Conservation (phyloP, 2,113 vertebrate genomes). For the Lontra canadensis region DNA sequence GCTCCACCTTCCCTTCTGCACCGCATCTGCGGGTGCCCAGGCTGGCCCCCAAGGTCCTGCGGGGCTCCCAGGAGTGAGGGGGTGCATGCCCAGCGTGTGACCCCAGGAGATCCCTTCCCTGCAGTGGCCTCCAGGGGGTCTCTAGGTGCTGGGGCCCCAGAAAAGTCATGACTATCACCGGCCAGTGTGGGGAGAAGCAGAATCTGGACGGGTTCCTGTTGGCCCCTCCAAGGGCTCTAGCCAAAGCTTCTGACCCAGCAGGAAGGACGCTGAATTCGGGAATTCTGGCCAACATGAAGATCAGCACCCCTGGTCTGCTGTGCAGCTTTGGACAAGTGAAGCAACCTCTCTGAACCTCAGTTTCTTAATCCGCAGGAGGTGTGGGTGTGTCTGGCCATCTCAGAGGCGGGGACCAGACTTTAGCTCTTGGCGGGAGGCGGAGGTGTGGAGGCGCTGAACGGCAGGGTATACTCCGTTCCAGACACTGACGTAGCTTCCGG, state of each 20-base stretch:
- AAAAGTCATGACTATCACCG: background rate
- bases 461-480: background rate
- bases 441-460: fast-evolving
- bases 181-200: fast-evolving
- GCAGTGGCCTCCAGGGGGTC: background rate
- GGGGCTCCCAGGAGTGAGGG: too few relatives aligned
- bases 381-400: background rate
- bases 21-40: too few relatives aligned
- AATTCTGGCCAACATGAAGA: fast-evolving
- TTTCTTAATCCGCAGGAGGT: background rate
- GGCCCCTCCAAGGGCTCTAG: background rate
- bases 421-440: fast-evolving
- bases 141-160: background rate
- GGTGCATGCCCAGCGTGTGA: fast-evolving
- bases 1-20: background rate
- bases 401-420: background rate
- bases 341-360: background rate
- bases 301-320: fast-evolving
- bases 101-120: fast-evolving
- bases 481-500: fast-evolving
- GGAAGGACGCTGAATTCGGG: background rate
- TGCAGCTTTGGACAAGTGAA: background rate
- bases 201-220: background rate
- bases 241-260: background rate
- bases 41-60: background rate